Conservation (phyloP, 2,113 vertebrate genomes). For the Odocoileus hemionus region DNA sequence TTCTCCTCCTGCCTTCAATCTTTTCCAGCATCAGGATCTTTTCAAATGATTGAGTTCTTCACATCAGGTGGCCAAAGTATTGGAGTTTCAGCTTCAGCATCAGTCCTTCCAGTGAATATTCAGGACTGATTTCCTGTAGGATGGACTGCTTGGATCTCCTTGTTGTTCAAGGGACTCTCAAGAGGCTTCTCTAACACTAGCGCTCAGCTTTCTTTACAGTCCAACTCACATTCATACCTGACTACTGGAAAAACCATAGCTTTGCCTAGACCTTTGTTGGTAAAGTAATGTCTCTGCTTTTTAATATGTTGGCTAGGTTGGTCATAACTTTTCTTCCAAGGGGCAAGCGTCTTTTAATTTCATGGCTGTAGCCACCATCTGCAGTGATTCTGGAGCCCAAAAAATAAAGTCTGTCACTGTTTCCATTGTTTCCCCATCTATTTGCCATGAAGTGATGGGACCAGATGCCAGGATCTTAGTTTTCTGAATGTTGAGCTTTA, state of each 20-base stretch:
- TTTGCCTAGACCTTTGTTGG: neutral
- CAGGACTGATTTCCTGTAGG: neutral
- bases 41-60: neutral
- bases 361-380: neutral
- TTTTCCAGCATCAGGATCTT: neutral
- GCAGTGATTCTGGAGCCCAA: neutral
- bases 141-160: neutral
- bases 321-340: neutral
- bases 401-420: neutral
- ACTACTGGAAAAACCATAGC: neutral
- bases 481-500: neutral
- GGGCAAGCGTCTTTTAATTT: neutral
- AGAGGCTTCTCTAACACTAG: neutral
- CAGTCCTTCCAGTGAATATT: neutral
- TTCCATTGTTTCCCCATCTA: neutral
- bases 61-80: neutral
- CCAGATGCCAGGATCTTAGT: neutral
- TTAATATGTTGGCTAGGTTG: neutral
- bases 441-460: neutral
- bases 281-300: neutral
- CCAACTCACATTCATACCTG: neutral
- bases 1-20: neutral
- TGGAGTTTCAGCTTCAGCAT: neutral
- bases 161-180: neutral
- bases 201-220: neutral